A percentile compares a stretch with the other conserved stretches of the same genome.
Conservation (phyloP, 2,797 vertebrate species). For the Myoxocephalus aenaeus region DNA sequence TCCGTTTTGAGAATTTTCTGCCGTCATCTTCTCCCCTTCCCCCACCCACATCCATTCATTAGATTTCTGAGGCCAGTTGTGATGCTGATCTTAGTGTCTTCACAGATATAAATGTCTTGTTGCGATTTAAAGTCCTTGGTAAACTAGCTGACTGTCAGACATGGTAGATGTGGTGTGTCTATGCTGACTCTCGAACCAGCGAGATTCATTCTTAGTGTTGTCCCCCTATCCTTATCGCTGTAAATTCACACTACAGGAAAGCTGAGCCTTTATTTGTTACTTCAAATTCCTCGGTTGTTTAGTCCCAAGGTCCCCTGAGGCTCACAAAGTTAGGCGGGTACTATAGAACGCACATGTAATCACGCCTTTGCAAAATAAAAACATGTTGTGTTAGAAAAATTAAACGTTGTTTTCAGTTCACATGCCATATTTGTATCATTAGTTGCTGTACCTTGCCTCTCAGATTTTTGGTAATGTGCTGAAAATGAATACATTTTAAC, state of each 20-base stretch:
- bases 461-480: not conserved
- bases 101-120: slow-evolving; percentile 39
- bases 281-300: slow-evolving; percentile 14
- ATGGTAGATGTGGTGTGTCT: slow-evolving; percentile 3
- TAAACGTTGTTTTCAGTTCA: not conserved
- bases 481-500: not conserved
- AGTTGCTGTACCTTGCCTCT: not conserved
- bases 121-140: slow-evolving; percentile 8
- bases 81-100: slow-evolving; percentile 40
- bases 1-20: slow-evolving; percentile 50
- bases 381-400: not conserved
- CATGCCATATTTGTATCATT: not conserved
- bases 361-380: not conserved
- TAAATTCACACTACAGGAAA: slow-evolving; percentile 16
- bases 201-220: slow-evolving; percentile 3
- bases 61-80: slow-evolving; percentile 36
- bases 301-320: not conserved
- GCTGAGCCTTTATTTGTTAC: slow-evolving; percentile 12
- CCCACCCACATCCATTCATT: slow-evolving; percentile 4
- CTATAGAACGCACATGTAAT: not conserved
- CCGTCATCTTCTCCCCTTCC: not conserved
- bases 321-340: not conserved
- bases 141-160: slow-evolving; percentile 6
- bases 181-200: not conserved
- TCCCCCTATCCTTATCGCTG: slow-evolving; percentile 6